Base-by-base conservation (phyloP, 1,140 invertebrate genomes). In the Euschistus heros region DNA sequence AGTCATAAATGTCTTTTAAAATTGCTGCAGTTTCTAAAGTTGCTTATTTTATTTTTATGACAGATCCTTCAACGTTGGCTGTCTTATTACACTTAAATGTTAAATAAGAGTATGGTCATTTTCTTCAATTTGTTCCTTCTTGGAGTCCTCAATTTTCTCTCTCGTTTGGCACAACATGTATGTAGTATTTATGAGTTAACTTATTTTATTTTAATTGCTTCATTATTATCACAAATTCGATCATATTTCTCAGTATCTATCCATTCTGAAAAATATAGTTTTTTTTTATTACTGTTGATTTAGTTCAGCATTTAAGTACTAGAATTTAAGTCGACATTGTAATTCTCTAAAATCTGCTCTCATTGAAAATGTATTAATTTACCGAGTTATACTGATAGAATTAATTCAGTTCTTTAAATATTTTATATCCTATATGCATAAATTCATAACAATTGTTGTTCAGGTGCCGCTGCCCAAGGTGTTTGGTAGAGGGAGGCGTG, bases 391-490 rank as follows among this genome's bases (percentile, higher is more conserved):
- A 37, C 10, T 37, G 10, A 10, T 13, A 13, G 7, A 37, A 37
- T 37, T 37, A 13, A 37, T 37, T 37, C 33, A 37, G 13, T 37
- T 2, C 33, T 37, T 37, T 2, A 37, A 6, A 37, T 37, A 1
- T 6, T 37, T 37, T 37, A 37, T 6, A 10, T 10, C 5, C 1
- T 13, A 10, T 10, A 37, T 37, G 33, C 6, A 37, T 10, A 37
- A 37, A 37, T 37, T 6, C 33, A 37, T 37, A 1, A 10, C 13
- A 37, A 13, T 6, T n/a, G 18, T 50, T 46, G 6, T 50, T 60
- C 30, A 65, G 64, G 64, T 65, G 64, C 55, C 64, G 64, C 55
- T 65, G 20, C 64, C 64, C 2, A 65, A 65, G 55, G 64, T 65
- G 33, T 26, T 42, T 15, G 63, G 46, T 27, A 50, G 54, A 24